Base-by-base conservation (phyloP, 2,797 vertebrate species). In the Siniperca undulata region DNA sequence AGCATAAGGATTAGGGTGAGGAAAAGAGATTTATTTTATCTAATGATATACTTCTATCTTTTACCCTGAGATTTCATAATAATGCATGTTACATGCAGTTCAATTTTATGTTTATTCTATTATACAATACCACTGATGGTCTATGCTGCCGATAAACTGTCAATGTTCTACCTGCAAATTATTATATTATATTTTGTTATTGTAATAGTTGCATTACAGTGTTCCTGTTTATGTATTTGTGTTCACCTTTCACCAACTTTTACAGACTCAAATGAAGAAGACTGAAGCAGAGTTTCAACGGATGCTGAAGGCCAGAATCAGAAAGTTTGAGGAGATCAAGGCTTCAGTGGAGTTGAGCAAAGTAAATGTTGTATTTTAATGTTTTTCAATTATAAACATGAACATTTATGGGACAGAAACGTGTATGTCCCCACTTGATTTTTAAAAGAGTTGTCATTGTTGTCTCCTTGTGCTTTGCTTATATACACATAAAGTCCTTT, bases 241-340 rank as follows among this genome's bases (percentile, higher is more conserved):
- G 44, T 46, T 16, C 42, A 27, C 9, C 24, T 73, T 71, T 30
- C 30, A 30, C 30, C 5, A 30, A 53, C n/a, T 17, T 48, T 61
- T 46, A 8, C 80, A 94, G 93, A 34, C 10, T 70, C 70, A 86
- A 36, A 53, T 93, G 52, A 88, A 60, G 84, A 85, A 34, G 19
- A 76, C 30, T 0, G 59, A 89, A 13, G 53, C 13, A 4, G 88
- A 93, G 5, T 64, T 89, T 52, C 67, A 87, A 12, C 79, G 82
- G 38, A 84, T 90, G 88, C 70, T 94, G 19, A 70, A 89, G 50
- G 13, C 1, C 80, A 85, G 88, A 78, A 4, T 69, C 10, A 76
- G 1, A 34, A 93, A 93, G 82, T 30, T 24, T 1, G 71, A 91
- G 5, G 91, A 94, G 64, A 83, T 95, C 70, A 84, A 84, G 58